Evolutionary conservation across 2,888 invertebrate species (phyloP), one percentile per base, ranked within the genome.

Genomic region (Cataglyphis cursor): DNA sequence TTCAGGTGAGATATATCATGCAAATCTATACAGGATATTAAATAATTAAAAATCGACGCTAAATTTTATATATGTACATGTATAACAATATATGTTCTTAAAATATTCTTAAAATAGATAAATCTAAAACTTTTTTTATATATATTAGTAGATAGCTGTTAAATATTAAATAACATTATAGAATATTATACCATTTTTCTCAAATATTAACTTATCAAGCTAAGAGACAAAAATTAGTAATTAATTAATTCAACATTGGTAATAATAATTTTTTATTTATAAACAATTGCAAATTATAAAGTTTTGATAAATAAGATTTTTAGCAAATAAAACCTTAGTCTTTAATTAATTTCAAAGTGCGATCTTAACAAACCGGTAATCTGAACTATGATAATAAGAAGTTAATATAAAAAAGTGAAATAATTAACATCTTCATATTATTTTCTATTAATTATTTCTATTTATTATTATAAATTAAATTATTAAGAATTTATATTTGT

Each of bases 221-320:
- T 24, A 24, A 24, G 3, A 10, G 18, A 59, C 5, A 57, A n/a
- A 51, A 3, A 68, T 68, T 24, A 15, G 21, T 35, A 35, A 28
- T 5, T 35, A 35, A 28, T 5, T 6, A 18, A 57, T 38, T 21
- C 18, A 57, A 35, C 24, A 68, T 3, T n/a, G 2, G 5, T 15
- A 72, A 54, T 28, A 59, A 68, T 35, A 70, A n/a, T 72, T 72
- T 57, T n/a, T 73, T 12, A 73, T 24, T 54, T 70, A 51, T 15
- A 61, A 44, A 41, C 21, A 75, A 75, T 12, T 6, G 24, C 1
- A 41, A n/a, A 18, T 35, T 48, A 15, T n/a, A 28, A 41, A n/a
- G 28, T 31, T 48, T 44, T 28, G 28, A 44, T 28, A 44, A 61
- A 59, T 61, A 44, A 3, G 3, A 3, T 28, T 24, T 41, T 57